Evolutionary conservation across 2,113 vertebrate species (phyloP), one percentile per base, ranked within the genome.

Genomic region (Diadophis punctatus): DNA sequence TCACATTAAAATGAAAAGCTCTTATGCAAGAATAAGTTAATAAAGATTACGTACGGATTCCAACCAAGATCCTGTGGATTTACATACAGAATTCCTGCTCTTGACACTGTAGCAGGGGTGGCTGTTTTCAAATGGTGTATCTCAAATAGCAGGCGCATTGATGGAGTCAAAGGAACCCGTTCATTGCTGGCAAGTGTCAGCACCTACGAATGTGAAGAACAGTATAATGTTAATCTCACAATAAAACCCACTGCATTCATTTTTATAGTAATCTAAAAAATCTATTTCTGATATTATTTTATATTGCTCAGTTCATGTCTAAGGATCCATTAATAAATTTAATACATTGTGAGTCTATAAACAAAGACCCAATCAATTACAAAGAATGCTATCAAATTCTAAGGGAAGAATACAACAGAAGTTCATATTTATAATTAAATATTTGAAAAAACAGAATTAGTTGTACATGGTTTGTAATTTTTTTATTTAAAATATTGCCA

Each of bases 101-200:
- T 96, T 89, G 95, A 97, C 58, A 96, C 88, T 1, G 94, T 94
- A 86, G 96, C 94, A 3, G 96, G 95, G 7, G 94, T 96, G 7
- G 96, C 96, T 4, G 95, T 93, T 93, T 86, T 93, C 53, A 97
- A 94, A 93, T 90, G 94, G 1, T 94, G 93, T 5, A 96, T 96
- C 86, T 97, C 96, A 92, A 97, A 97, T 5, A 98, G 91, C 12
- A 98, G 93, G 39, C 90, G 34, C 97, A 96, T 93, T 23, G 94
- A 95, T 1, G 90, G 93, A 52, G 95, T 95, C 2, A 97, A 3
- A 52, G 96, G 93, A 18, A 97, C 20, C 0, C 68, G 49, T 88
- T 97, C 95, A 6, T 94, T 97, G 87, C 94, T 97, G 94, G 93
- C 95, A 91, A 97, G 89, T 30, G 95, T 97, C 94, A 97, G 94